Conservation (phyloP, 2,888 invertebrate species). For the Lithophane semibrunnea region DNA sequence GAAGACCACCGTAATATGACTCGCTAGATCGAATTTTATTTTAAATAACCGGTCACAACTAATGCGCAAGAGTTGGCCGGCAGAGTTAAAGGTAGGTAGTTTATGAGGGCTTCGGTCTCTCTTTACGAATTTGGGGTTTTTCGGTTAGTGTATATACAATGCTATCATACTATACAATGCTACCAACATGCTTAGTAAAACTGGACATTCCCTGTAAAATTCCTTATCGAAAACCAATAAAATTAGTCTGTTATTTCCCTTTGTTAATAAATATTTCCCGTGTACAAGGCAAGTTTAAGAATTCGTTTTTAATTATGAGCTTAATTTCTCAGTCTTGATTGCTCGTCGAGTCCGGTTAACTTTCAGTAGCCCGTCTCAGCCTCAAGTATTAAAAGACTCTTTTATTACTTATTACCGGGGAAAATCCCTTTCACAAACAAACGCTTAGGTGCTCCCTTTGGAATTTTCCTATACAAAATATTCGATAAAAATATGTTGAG, state of each 20-base stretch:
- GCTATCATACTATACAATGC: too few species aligned
- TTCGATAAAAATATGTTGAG: slow-evolving; percentile 16
- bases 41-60: too few species aligned
- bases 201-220: not conserved
- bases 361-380: slow-evolving; percentile 74
- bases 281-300: slow-evolving; percentile 60
- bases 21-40: too few species aligned
- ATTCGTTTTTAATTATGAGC: slow-evolving; percentile 80
- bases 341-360: slow-evolving; percentile 76
- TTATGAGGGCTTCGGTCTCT: too few species aligned
- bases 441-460: slow-evolving; percentile 55
- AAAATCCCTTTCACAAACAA: slow-evolving; percentile 78
- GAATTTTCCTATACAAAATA: slow-evolving; percentile 46
- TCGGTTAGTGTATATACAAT: too few species aligned
- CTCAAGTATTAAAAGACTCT: slow-evolving; percentile 78
- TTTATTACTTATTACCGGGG: slow-evolving; percentile 79
- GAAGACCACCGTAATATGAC: too few species aligned
- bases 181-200: not conserved
- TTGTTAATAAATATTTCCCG: slow-evolving; percentile 12
- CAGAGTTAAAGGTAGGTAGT: too few species aligned
- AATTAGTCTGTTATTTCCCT: slow-evolving; percentile 7
- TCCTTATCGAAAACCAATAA: not conserved
- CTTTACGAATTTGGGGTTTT: too few species aligned
- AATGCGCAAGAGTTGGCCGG: too few species aligned
- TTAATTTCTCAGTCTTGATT: slow-evolving; percentile 82